A percentile compares a stretch with the other conserved stretches of the same genome.
phyloP scores from a whole-genome alignment of 2,113 vertebrate species.

The Lethenteron reissneri region DNA sequence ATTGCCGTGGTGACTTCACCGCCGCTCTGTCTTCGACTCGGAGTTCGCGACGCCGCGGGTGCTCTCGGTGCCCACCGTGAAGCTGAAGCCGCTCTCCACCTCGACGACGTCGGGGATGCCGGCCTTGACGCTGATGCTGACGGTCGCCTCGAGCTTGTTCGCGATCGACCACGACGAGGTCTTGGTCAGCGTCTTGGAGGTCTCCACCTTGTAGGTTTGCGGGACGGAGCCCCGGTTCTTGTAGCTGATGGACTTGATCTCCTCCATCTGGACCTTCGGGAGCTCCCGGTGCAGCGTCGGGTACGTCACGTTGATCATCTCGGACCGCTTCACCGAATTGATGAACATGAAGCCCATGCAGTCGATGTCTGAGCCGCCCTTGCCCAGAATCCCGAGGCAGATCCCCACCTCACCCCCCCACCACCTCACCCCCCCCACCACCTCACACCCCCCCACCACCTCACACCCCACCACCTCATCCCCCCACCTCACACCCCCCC shows the following conservation, averaged over 20 bases:
- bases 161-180: conserved; percentile 12
- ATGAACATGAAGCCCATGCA: conserved; percentile 12
- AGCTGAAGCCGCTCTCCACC: neutral
- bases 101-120: conserved; percentile 8
- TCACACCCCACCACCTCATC: too few relatives aligned
- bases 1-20: too few relatives aligned
- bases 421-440: too few relatives aligned
- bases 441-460: too few relatives aligned
- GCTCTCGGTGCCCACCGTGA: too few relatives aligned
- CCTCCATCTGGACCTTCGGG: conserved; percentile 8
- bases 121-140: conserved; percentile 9
- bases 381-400: conserved; percentile 13
- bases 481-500: too few relatives aligned
- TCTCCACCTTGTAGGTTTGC: conserved; percentile 9
- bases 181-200: conserved; percentile 9
- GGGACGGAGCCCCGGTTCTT: neutral
- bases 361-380: conserved; percentile 9
- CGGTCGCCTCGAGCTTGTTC: neutral
- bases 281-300: conserved; percentile 11
- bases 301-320: conserved; percentile 8
- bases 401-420: conserved; percentile 8
- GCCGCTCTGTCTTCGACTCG: too few relatives aligned
- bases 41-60: too few relatives aligned
- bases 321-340: conserved; percentile 10
- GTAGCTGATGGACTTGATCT: conserved; percentile 10